Percentiles rank a stretch among this genome's conserved stretches.
Conservation (phyloP, 1,140 invertebrate species). For the Acromyrmex echinatior region DNA sequence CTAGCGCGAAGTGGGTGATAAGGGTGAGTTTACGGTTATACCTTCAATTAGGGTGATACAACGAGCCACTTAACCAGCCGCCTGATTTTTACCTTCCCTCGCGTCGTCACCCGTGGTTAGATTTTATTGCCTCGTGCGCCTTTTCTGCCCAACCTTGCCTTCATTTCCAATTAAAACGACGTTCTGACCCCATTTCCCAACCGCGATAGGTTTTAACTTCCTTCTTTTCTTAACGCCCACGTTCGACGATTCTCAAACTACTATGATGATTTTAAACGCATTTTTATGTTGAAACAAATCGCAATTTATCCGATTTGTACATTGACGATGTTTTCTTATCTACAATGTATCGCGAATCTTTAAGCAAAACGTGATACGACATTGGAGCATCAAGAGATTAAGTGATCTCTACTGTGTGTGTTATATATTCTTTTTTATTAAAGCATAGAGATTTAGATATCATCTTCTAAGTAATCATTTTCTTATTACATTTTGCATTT, state of each 20-base stretch:
- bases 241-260: background rate
- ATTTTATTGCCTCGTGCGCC: constrained; percentile 49
- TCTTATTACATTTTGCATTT: background rate
- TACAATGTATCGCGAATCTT: background rate
- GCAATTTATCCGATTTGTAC: constrained; percentile 24
- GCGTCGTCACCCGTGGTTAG: constrained; percentile 32
- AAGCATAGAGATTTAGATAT: background rate
- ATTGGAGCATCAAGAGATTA: background rate
- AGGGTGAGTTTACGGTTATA: constrained; percentile 77
- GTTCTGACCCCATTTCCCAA: constrained; percentile 18
- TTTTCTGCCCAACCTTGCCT: background rate
- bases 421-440: background rate
- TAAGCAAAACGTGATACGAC: constrained; percentile 8
- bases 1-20: constrained; percentile 67
- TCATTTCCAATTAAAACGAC: constrained; percentile 73
- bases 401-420: background rate
- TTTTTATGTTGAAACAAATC: constrained; percentile 27
- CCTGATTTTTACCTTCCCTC: constrained; percentile 69
- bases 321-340: constrained; percentile 7
- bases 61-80: constrained; percentile 65
- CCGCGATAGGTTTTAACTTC: background rate
- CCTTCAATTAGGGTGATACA: constrained; percentile 77
- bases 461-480: background rate
- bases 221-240: background rate
- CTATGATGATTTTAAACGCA: background rate